Base-by-base conservation (phyloP, 2,113 vertebrate species). In the Epinephelus fuscoguttatus region DNA sequence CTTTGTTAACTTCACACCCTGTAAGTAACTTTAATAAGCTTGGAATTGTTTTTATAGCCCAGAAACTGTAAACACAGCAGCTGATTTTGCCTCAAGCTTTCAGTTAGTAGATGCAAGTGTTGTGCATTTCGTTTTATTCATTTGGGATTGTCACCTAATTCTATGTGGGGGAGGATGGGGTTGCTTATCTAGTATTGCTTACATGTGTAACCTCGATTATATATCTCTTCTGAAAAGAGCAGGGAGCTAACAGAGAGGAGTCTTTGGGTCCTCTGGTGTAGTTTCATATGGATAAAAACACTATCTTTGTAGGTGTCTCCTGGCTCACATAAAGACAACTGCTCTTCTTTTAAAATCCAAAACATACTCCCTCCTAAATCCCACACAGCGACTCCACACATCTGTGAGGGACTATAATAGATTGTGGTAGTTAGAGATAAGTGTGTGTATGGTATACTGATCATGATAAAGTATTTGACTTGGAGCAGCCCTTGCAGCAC, bases 151-250 rank as follows among this genome's bases (percentile, higher is more conserved):
- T 70, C 53, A 30, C 57, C 60, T 68, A 80, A 75, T 81, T 85
- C 64, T 75, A 0, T 63, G 63, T 30, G 17, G 61, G 66, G 33
- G 67, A 52, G 27, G 45, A 45, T 0, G 7, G 30, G 18, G 60
- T 62, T 14, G 6, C 63, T 86, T 73, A 82, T 82, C 80, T 88
- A 23, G 67, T 59, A 56, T 64, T 78, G 75, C 75, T 69, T 78
- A 77, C 21, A 75, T 72, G 55, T 80, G 61, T 84, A 27, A 61
- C 2, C 57, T 88, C 75, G 82, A 74, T 88, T 77, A 85, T 84
- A 59, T 69, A 74, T 88, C 61, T 33, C 56, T 71, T 7, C 74
- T 63, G 64, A 78, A 17, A 73, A 56, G 49, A 73, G 55, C 75
- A 42, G 52, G 56, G 49, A 67, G 62, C 1, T 3, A 21, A 40